Evolutionary conservation across 2,888 invertebrate genomes (phyloP).

Genomic region (Pseudeuparius sepicola): DNA sequence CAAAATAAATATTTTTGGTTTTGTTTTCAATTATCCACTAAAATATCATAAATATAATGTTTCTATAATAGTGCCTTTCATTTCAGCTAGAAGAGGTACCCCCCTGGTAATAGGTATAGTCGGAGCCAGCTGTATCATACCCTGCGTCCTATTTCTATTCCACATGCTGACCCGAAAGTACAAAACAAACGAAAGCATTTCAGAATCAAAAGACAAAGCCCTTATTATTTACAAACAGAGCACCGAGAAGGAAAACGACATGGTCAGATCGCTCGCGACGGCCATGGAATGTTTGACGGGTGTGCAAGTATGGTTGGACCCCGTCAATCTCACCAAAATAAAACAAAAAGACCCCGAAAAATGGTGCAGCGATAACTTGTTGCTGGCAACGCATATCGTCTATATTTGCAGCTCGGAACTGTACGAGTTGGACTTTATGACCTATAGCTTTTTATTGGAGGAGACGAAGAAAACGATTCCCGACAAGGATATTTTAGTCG

Average conservation of each 20-base stretch:
- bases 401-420: constrained; percentile 23
- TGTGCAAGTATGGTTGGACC: constrained; percentile 21
- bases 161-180: constrained; percentile 26
- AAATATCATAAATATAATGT: constrained; percentile 1
- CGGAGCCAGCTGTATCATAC: constrained; percentile 28
- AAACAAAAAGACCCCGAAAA: constrained; percentile 22
- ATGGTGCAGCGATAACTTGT: too few species aligned
- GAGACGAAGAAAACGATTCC: constrained; percentile 20
- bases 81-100: constrained; percentile 26
- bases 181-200: too few species aligned
- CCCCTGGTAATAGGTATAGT: constrained; percentile 30
- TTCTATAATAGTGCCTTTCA: constrained; percentile 6
- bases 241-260: constrained; percentile 25
- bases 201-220: constrained; percentile 19
- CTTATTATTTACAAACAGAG: constrained; percentile 25
- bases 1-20: constrained; percentile 3
- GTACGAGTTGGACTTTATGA: constrained; percentile 21
- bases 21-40: neutral
- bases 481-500: constrained; percentile 20
- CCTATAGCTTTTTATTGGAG: constrained; percentile 21
- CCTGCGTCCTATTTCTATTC: constrained; percentile 26
- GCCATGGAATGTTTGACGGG: constrained; percentile 22
- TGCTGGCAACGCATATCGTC: constrained; percentile 25
- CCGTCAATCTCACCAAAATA: constrained; percentile 17
- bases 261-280: constrained; percentile 23